phyloP scores from a whole-genome alignment of 2,888 invertebrate species.

The Siphonodentalium dalli region DNA sequence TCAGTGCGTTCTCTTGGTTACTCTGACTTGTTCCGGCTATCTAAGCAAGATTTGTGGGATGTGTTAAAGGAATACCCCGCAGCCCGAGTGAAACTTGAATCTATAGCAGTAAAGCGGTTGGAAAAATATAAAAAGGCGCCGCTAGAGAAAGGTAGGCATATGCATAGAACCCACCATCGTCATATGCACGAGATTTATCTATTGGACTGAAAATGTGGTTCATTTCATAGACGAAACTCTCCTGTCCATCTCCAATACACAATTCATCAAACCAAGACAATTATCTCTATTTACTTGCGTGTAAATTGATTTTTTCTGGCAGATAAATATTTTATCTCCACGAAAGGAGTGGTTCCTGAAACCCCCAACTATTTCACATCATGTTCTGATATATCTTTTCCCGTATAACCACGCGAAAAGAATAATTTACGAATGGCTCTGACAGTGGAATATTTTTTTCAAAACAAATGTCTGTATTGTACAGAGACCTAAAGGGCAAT shows the following conservation, averaged over 20 bases:
- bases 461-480: no score
- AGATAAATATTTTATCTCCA: no score
- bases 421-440: no score
- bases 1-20: slow-evolving; percentile 98
- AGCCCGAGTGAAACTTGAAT: slow-evolving; percentile 79
- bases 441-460: no score
- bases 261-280: not conserved
- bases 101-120: slow-evolving; percentile 95
- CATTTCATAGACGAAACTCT: not conserved
- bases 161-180: no score
- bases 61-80: slow-evolving; percentile 80
- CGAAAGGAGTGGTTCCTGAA: no score
- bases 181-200: no score
- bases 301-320: no score
- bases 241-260: not conserved
- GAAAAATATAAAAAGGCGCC: slow-evolving; percentile 89
- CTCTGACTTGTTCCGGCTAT: slow-evolving; percentile 97
- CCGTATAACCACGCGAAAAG: no score
- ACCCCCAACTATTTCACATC: no score
- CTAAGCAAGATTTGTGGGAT: slow-evolving; percentile 99
- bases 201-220: not conserved
- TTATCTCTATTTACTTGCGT: not conserved
- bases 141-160: slow-evolving; percentile 53
- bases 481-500: no score
- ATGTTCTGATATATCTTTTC: no score